Conservation (phyloP, 2,113 vertebrate genomes). For the Amazona vittata region DNA sequence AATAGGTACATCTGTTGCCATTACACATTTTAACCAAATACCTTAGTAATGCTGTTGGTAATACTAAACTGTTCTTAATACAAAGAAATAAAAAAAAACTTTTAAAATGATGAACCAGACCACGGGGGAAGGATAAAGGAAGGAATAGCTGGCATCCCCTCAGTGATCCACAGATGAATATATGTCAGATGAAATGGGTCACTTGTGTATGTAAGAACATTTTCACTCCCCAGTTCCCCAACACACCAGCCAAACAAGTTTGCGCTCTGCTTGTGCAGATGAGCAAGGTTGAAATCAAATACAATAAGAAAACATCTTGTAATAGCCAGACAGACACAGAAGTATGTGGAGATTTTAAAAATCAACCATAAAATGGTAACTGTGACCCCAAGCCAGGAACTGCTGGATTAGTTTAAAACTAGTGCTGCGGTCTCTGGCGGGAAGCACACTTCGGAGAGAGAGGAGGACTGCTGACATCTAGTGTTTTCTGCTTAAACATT, state of each 20-base stretch:
- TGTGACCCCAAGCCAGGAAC: background rate
- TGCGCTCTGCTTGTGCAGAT: background rate
- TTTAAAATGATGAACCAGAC: background rate
- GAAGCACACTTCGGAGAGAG: background rate
- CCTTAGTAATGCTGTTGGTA: background rate
- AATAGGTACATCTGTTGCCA: background rate
- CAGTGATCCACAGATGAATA: no score
- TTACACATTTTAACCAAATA: background rate
- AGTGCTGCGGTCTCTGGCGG: background rate
- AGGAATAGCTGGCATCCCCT: background rate
- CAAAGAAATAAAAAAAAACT: background rate
- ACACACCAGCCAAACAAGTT: background rate
- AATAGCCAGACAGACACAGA: background rate
- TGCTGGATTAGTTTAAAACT: rapidly evolving
- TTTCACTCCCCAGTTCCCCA: background rate
- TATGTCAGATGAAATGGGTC: no score
- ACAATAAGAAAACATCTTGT: background rate
- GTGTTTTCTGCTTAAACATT: background rate
- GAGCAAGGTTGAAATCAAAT: background rate
- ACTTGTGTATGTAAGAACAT: no score
- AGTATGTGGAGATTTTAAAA: background rate
- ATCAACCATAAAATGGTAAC: background rate
- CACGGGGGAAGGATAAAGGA: background rate
- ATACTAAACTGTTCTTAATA: background rate
- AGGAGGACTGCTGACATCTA: constrained; percentile 37